Evolutionary conservation across 2,797 vertebrate genomes (phyloP), one percentile per base, ranked within the genome.

Genomic region (Chrysolophus pictus): DNA sequence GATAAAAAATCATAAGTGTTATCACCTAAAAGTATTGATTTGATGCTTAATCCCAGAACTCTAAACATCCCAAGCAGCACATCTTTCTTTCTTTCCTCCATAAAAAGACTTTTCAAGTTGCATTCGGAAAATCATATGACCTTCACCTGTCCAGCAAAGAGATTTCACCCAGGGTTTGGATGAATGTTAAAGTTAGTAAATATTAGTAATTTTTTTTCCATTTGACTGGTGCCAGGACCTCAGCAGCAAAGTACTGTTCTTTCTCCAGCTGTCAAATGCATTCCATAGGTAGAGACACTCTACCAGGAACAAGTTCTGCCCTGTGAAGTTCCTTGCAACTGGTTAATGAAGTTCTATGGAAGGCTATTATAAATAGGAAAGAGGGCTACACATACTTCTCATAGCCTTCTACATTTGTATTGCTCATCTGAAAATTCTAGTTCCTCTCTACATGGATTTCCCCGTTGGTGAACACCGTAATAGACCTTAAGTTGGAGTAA

Each of bases 1-100:
- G 89, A 15, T 91, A 81, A 89, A 67, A 88, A 89, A 87, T 35
- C 16, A 77, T 58, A 83, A 67, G 46, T 63, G 59, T 75, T 90
- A 72, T 39, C 42, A 86, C 49, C 47, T 78, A 55, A 29, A 87
- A 84, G 26, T 47, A 55, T 16, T 16, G 26, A 88, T 39, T 88
- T 78, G 72, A 65, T 79, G 72, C 53, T 82, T 60, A 73, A 88
- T 65, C 44, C 51, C 82, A 58, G 59, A 67, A 65, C 44, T 87
- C 51, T 80, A 18, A 91, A 90, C 17, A 65, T 47, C 35, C 46
- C 64, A 70, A 86, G 41, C 37, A 91, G 58, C 76, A 74, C 23
- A 62, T 47, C 70, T 46, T 49, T 78, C 41, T 63, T 65, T 35
- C 76, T 73, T 71, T 51, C 76, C 78, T 58, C 67, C 69, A 58